These are phyloP conservation scores for Calcarius ornatus DNA, from an alignment of 2,113 vertebrate species.

Conservation along the genomic window DNA sequence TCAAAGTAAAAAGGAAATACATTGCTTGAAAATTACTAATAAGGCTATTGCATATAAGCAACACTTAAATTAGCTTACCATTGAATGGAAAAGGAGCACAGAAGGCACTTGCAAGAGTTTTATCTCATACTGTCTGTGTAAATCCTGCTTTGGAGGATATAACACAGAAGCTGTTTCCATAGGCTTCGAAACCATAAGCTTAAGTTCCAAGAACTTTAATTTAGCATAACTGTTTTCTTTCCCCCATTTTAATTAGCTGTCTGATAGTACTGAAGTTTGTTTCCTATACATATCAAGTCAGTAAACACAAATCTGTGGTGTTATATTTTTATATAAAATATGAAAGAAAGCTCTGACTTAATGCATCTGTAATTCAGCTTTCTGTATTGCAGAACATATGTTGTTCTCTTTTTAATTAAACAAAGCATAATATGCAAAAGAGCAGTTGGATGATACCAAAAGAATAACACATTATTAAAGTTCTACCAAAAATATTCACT, in stretches of 20 bases:
- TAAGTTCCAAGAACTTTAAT: slow-evolving; percentile 24
- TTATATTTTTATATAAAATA: slow-evolving; percentile 66
- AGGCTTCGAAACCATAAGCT: not conserved
- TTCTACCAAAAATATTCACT: not conserved
- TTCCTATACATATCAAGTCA: slow-evolving; percentile 60
- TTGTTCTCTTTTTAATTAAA: slow-evolving; percentile 39
- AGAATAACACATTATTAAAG: slow-evolving; percentile 1
- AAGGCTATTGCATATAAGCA: not conserved
- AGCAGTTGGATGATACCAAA: not conserved
- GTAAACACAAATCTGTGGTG: slow-evolving; percentile 67
- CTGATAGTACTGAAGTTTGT: slow-evolving; percentile 53
- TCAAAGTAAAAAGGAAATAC: not conserved
- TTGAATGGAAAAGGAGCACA: not conserved
- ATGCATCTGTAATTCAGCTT: slow-evolving; percentile 49
- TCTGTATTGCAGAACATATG: slow-evolving; percentile 49
- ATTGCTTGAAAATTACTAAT: not conserved
- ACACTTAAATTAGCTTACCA: not conserved
- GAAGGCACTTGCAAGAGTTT: not conserved
- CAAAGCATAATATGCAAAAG: not conserved
- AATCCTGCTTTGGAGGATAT: not conserved
- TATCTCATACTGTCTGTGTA: not conserved
- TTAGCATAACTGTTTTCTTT: slow-evolving; percentile 44
- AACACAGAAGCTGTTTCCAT: not conserved
- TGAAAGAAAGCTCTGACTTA: slow-evolving; percentile 62
- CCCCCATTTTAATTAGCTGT: slow-evolving; percentile 57